A percentile compares a stretch with the other conserved stretches of the same genome.
phyloP scores from a whole-genome alignment of 2,888 invertebrate genomes.

The Chaitophorus viminalis region DNA sequence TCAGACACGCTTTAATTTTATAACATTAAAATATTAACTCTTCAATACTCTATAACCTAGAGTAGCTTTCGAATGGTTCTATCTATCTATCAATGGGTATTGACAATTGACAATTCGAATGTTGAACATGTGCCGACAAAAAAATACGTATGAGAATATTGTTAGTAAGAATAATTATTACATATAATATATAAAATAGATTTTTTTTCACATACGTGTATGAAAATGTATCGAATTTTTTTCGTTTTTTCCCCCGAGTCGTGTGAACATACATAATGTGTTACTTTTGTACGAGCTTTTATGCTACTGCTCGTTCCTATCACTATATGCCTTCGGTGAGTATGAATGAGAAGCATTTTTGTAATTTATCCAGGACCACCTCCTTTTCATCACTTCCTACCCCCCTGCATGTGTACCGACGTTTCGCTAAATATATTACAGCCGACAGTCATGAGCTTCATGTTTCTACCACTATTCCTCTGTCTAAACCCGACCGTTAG shows the following conservation, averaged over 20 bases:
- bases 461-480: too few relatives aligned
- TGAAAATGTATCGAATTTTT: not conserved
- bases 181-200: too few relatives aligned
- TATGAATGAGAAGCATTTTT: not conserved
- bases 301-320: not conserved
- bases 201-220: not conserved
- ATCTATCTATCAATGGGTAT: too few relatives aligned
- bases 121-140: too few relatives aligned
- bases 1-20: too few relatives aligned
- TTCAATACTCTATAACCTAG: too few relatives aligned
- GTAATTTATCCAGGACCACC: not conserved
- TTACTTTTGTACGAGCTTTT: not conserved
- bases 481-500: not conserved
- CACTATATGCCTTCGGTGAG: not conserved
- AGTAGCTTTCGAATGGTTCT: too few relatives aligned
- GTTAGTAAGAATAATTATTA: too few relatives aligned
- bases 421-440: not conserved
- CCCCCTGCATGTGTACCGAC: not conserved
- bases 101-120: too few relatives aligned
- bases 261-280: not conserved
- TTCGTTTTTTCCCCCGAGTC: not conserved
- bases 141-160: too few relatives aligned
- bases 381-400: not conserved
- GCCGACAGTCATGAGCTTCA: conserved; percentile 6
- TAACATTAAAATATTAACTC: too few relatives aligned